Base-by-base conservation (phyloP, 2,797 vertebrate genomes). In the Lateolabrax maculatus region DNA sequence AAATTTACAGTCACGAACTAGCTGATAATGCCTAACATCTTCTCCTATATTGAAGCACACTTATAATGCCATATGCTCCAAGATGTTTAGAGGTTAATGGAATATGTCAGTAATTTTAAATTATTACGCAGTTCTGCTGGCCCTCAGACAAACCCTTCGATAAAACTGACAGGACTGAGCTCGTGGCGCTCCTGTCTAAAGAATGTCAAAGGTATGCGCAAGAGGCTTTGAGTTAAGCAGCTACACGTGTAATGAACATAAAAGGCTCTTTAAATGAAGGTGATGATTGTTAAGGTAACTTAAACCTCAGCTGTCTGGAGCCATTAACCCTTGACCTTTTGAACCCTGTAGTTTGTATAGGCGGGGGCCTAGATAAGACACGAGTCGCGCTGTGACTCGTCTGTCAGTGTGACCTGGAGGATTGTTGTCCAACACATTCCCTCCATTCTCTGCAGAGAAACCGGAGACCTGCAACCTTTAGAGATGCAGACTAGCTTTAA, bases 341-440 rank as follows among this genome's bases (percentile, higher is more conserved):
- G 41, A 67, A 13, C 78, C 36, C 18, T 63, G 62, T 16, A 5
- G 34, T 56, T 19, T 27, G 48, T 44, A 11, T 18, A 1, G 39
- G 56, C 34, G 55, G 37, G 16, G 5, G 21, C 1, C 9, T 5
- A 60, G 55, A 79, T 60, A 41, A 66, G 65, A 36, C 19, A 0
- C 1, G 1, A 7, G 48, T 41, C 71, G 23, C 1, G 77, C 58
- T 66, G 37, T 4, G 66, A 80, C 83, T 57, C 18, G 71, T 74
- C 8, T 10, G 11, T 55, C 49, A 36, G 18, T 60, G 19, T 37
- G n/a, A 49, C 19, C 15, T 2, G 6, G 23, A 4, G 64, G 31
- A 49, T 31, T 34, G 64, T 62, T 27, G 13, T 69, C 29, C 31
- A 13, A 23, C 49, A 27, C 80, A 82, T 88, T 88, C 72, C 66